Evolutionary conservation across 2,797 vertebrate species (phyloP).

Genomic region (Salmo trutta): DNA sequence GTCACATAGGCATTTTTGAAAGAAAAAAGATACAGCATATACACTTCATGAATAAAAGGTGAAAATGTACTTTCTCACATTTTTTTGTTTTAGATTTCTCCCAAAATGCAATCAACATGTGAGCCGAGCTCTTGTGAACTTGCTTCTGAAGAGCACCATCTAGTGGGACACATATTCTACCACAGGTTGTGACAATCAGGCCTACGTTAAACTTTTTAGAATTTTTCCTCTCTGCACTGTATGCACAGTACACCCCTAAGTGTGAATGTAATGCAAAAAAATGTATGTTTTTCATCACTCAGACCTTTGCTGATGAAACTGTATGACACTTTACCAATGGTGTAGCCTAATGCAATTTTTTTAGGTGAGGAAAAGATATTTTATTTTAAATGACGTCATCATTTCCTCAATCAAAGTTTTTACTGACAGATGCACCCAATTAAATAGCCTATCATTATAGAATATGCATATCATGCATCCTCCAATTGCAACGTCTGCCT

Average conservation of each 20-base stretch:
- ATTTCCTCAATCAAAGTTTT: too few species aligned
- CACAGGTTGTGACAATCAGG: slow-evolving; percentile 4
- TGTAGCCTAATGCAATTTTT: too few species aligned
- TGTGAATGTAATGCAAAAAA: neutral
- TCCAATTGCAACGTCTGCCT: too few species aligned
- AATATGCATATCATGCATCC: too few species aligned
- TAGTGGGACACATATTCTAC: slow-evolving; percentile 40
- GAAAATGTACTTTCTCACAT: neutral
- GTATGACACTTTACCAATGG: too few species aligned
- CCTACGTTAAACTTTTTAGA: neutral
- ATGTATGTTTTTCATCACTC: too few species aligned
- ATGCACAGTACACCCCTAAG: neutral
- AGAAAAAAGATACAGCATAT: neutral
- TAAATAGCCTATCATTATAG: too few species aligned
- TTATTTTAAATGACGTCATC: too few species aligned
- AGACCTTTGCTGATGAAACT: too few species aligned
- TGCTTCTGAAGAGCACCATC: slow-evolving; percentile 42
- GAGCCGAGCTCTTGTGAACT: neutral
- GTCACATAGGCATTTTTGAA: neutral
- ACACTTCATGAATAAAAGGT: neutral
- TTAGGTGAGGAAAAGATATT: too few species aligned
- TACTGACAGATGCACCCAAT: too few species aligned
- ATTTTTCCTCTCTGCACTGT: neutral
- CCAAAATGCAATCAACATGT: neutral
- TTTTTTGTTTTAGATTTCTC: neutral